Conservation (phyloP, 2,113 vertebrate genomes). For the Sula dactylatra region DNA sequence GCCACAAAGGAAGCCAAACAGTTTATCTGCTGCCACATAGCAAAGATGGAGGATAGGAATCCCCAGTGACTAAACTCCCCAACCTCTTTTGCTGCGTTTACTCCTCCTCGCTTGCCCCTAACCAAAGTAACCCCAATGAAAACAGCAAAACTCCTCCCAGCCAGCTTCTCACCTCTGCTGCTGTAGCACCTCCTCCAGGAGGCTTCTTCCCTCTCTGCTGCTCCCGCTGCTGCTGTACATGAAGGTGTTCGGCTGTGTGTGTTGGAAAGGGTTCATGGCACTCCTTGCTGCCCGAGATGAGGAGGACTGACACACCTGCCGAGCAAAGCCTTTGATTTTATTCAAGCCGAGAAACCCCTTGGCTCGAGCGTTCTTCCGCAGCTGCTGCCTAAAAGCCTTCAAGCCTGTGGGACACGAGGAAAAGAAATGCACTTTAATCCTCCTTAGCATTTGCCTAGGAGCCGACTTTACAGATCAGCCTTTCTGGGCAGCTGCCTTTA, state of each 20-base stretch:
- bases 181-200: slow-evolving; percentile 89
- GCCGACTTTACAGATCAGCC: background rate
- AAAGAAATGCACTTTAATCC: background rate
- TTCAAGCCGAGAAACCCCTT: slow-evolving; percentile 93
- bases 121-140: background rate
- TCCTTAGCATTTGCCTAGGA: background rate
- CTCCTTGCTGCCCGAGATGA: slow-evolving; percentile 80
- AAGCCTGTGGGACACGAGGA: slow-evolving; percentile 77
- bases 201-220: slow-evolving; percentile 66
- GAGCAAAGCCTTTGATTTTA: slow-evolving; percentile 92
- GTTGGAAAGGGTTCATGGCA: slow-evolving; percentile 74
- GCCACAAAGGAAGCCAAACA: background rate
- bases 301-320: slow-evolving; percentile 82
- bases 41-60: background rate
- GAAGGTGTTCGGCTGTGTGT: slow-evolving; percentile 61
- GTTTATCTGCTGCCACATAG: slow-evolving; percentile 28
- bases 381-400: slow-evolving; percentile 94
- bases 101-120: background rate
- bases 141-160: background rate
- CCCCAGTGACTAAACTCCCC: background rate
- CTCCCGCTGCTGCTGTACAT: slow-evolving; percentile 51
- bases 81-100: background rate
- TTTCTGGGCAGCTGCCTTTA: background rate
- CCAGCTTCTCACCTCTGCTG: slow-evolving; percentile 85
- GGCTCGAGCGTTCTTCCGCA: slow-evolving; percentile 89